Conservation (phyloP, 1,140 invertebrate genomes). For the Orius insidiosus region DNA sequence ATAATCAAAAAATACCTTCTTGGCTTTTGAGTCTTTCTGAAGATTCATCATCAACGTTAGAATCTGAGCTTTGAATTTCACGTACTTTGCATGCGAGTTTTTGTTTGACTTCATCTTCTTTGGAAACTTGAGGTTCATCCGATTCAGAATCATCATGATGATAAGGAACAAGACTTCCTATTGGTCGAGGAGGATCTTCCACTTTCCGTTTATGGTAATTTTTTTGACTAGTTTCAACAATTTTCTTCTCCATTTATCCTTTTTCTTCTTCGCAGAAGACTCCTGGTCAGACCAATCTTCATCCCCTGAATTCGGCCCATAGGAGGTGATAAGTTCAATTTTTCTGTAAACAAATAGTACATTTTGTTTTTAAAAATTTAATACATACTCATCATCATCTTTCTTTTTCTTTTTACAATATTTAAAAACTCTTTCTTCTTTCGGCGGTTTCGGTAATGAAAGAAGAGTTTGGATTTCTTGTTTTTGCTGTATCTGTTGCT, state of each 20-base stretch:
- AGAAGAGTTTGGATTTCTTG: conserved; percentile 23
- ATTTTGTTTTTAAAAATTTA: conserved; percentile 15
- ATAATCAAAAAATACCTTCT: not conserved
- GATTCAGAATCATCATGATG: conserved; percentile 4
- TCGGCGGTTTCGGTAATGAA: conserved; percentile 21
- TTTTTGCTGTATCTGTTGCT: conserved; percentile 11
- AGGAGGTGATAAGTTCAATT: conserved; percentile 42
- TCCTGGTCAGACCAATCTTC: conserved; percentile 17
- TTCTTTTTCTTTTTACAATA: conserved; percentile 15
- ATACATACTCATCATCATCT: conserved; percentile 35
- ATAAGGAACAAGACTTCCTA: conserved; percentile 4
- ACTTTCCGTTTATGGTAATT: conserved; percentile 1
- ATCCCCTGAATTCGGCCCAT: conserved; percentile 25
- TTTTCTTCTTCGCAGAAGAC: not conserved
- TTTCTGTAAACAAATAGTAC: conserved; percentile 31
- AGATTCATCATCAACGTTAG: not conserved
- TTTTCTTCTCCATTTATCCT: conserved; percentile 7
- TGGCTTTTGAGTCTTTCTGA: not conserved
- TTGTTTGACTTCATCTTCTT: not conserved
- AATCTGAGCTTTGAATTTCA: not conserved
- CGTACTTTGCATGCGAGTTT: conserved; percentile 7
- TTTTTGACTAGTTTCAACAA: not conserved
- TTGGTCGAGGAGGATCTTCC: not conserved
- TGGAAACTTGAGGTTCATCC: not conserved
- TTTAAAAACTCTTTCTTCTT: not conserved